Percentiles rank a stretch among this genome's conserved stretches.
phyloP scores from a whole-genome alignment of 2,113 vertebrate species.

The Sinocyclocheilus rhinocerous region DNA sequence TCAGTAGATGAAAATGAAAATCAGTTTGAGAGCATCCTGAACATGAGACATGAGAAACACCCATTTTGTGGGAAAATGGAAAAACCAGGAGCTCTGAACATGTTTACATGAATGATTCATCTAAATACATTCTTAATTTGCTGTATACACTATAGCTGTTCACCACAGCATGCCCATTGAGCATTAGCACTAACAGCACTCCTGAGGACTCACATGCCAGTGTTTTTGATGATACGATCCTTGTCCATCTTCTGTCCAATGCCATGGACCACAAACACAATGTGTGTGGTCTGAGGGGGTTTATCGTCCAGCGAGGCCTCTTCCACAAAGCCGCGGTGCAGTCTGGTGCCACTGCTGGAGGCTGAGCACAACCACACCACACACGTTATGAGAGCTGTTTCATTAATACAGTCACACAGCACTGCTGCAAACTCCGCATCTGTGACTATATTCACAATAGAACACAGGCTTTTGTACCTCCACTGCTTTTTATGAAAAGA shows the following conservation, averaged over 20 bases:
- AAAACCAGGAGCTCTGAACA: background rate
- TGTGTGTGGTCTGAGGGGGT: slow-evolving; percentile 90
- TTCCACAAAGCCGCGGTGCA: slow-evolving; percentile 96
- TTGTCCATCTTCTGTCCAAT: slow-evolving; percentile 99
- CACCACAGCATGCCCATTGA: background rate
- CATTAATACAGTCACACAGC: background rate
- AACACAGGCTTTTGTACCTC: no score
- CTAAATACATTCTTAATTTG: background rate
- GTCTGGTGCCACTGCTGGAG: slow-evolving; percentile 96
- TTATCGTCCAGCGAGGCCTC: slow-evolving; percentile 95
- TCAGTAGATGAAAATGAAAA: no score
- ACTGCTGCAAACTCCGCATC: no score
- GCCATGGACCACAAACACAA: slow-evolving; percentile 98
- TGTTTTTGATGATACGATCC: slow-evolving; percentile 98
- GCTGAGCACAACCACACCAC: slow-evolving; percentile 71
- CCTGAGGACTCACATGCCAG: slow-evolving; percentile 86
- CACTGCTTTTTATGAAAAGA: no score
- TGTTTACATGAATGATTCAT: background rate
- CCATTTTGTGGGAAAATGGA: background rate
- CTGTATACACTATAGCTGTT: background rate
- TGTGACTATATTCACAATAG: no score
- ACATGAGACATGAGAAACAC: no score
- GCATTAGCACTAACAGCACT: background rate
- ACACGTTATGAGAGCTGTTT: background rate
- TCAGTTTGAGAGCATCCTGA: no score